Evolutionary conservation across 2,113 vertebrate species (phyloP).

Genomic region (Tapirus terrestris): DNA sequence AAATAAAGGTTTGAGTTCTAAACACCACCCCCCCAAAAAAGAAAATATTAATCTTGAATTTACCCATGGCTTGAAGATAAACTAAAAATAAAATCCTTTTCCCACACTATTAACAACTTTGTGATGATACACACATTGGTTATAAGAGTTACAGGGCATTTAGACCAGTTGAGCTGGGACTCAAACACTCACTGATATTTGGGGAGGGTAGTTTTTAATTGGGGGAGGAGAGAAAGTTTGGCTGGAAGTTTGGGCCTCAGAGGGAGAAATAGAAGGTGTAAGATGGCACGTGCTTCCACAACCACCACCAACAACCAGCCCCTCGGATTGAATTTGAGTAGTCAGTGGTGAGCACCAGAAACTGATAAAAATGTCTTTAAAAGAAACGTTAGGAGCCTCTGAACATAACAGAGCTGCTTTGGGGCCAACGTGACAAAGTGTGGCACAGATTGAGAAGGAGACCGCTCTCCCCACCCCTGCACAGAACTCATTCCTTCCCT

Average conservation of each 20-base stretch:
- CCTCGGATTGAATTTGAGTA: background rate
- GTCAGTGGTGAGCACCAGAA: background rate
- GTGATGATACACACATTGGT: background rate
- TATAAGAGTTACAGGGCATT: background rate
- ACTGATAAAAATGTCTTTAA: background rate
- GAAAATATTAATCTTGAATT: background rate
- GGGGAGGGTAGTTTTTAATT: background rate
- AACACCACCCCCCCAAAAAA: background rate
- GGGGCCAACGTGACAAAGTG: background rate
- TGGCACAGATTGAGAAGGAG: background rate
- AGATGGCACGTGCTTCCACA: background rate
- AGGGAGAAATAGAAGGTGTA: background rate
- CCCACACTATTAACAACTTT: background rate
- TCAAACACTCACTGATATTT: background rate
- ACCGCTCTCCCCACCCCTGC: background rate
- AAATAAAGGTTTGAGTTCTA: constrained; percentile 66
- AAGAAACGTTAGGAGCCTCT: background rate
- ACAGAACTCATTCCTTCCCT: background rate
- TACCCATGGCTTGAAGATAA: background rate
- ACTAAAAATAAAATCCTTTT: background rate
- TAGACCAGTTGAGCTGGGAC: background rate
- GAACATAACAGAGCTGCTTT: background rate
- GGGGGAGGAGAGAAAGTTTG: background rate
- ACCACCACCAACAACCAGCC: background rate
- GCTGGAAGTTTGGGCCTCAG: background rate